Conservation (phyloP, 2,888 invertebrate genomes). For the Cecidostiba fungosa region DNA sequence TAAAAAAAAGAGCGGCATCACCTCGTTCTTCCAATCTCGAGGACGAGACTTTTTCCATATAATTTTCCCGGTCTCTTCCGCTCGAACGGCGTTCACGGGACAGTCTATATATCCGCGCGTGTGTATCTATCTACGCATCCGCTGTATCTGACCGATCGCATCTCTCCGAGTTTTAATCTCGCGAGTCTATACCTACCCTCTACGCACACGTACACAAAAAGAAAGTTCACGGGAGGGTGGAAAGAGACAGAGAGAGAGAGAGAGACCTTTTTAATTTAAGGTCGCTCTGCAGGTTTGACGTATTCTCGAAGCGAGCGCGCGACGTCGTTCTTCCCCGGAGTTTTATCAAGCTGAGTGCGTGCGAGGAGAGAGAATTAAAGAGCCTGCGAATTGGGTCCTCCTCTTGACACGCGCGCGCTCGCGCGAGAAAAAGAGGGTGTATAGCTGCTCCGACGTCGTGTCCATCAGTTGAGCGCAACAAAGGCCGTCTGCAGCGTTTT, state of each 20-base stretch:
- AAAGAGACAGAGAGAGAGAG: neutral
- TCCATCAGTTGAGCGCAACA: slow-evolving; percentile 42
- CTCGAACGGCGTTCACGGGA: slow-evolving; percentile 2
- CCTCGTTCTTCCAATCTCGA: neutral
- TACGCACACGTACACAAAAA: neutral
- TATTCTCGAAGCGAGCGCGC: slow-evolving; percentile 18
- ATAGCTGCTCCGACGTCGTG: slow-evolving; percentile 11
- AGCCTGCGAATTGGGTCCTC: slow-evolving; percentile 35
- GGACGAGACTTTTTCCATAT: slow-evolving; percentile 22
- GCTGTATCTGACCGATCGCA: slow-evolving; percentile 37
- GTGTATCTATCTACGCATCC: neutral
- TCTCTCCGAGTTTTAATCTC: slow-evolving; percentile 52
- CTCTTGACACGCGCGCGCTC: neutral
- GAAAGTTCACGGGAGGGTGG: neutral
- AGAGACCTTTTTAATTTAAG: slow-evolving; percentile 55
- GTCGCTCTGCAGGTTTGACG: slow-evolving; percentile 22
- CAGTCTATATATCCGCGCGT: neutral
- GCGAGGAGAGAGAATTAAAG: slow-evolving; percentile 49
- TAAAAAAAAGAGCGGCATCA: neutral
- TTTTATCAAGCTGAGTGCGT: slow-evolving; percentile 50
- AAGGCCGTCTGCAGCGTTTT: slow-evolving; percentile 12
- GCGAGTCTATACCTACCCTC: neutral
- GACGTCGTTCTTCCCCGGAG: neutral
- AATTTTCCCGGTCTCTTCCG: neutral
- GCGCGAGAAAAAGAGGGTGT: neutral